Evolutionary conservation across 2,113 vertebrate genomes (phyloP).

Genomic region (Dolichallabes microphthalmus): DNA sequence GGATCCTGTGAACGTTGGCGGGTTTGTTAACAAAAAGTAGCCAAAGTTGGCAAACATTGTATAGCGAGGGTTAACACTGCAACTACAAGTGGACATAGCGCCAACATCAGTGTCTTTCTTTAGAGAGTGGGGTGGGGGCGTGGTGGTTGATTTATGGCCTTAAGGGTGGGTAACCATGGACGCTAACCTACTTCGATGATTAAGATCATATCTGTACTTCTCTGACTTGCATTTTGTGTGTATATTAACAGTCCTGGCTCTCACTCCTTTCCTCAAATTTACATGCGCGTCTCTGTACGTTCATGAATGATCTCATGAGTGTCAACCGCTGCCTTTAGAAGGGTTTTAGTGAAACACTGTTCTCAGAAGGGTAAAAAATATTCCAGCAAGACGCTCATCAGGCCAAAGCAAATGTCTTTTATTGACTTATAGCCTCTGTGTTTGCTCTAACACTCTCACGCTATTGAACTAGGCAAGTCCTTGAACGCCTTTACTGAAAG

Average conservation of each 20-base stretch:
- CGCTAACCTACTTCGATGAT: background rate
- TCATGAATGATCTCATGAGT: constrained; percentile 21
- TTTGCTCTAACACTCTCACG: constrained; percentile 41
- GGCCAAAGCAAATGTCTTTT: constrained; percentile 38
- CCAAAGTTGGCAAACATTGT: background rate
- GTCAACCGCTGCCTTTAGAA: constrained; percentile 3
- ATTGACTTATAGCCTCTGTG: constrained; percentile 42
- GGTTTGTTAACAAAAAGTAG: background rate
- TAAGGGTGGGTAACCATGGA: background rate
- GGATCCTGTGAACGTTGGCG: background rate
- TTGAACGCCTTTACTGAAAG: constrained; percentile 42
- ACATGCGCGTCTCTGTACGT: background rate
- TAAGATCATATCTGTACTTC: background rate
- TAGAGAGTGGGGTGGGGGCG: background rate
- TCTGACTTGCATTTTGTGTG: background rate
- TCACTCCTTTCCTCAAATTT: background rate
- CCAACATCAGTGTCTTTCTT: background rate
- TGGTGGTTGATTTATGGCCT: background rate
- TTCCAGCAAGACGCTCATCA: constrained; percentile 1
- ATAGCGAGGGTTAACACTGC: background rate
- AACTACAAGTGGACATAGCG: background rate
- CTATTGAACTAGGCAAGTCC: constrained; percentile 31
- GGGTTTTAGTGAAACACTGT: background rate
- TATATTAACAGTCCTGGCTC: too few relatives aligned
- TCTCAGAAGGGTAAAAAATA: constrained; percentile 11